Evolutionary conservation across 2,888 invertebrate genomes (phyloP), one percentile per base, ranked within the genome.

Genomic region (Watsonalla binaria): DNA sequence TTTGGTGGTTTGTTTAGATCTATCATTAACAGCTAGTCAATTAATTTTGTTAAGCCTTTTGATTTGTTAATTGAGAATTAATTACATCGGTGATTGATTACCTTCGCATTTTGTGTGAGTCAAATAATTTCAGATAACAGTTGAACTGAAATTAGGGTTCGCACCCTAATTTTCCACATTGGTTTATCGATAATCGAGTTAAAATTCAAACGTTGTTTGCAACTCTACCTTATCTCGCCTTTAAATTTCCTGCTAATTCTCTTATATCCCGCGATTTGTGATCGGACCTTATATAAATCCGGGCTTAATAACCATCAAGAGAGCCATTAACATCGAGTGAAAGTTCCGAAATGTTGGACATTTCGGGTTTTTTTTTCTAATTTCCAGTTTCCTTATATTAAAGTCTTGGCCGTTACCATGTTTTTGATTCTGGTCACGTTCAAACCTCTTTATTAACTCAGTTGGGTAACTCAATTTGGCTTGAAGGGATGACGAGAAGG

Each of bases 391-490:
- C 66, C 70, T 70, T 68, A 68, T 74, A 74, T 72, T 65, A 68
- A 63, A 76, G 68, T 67, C 61, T 53, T 57, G 59, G 60, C 63
- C 70, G 70, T 70, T 76, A 74, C 68, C 71, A 63, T 66, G 58
- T 66, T 65, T 74, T 69, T 60, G 62, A 84, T 74, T 82, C 84
- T 54, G 69, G 62, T 69, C 84, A 85, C 84, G 84, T 72, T 62
- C 76, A 70, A 70, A 68, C 73, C 82, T 83, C 84, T 83, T 83
- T 84, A 85, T 85, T 84, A 85, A 84, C 84, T 83, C 78, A 75
- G 81, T 81, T 80, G 82, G 82, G 83, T 82, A 84, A 85, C 84
- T 84, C 84, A 84, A 84, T 84, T 84, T 84, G 74, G 78, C 78
- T 77, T 78, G 82, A 82, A 84, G 80, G 84, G 81, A 84, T 84